Evolutionary conservation across 2,113 vertebrate species (phyloP).

Genomic region (Dasypus novemcinctus): DNA sequence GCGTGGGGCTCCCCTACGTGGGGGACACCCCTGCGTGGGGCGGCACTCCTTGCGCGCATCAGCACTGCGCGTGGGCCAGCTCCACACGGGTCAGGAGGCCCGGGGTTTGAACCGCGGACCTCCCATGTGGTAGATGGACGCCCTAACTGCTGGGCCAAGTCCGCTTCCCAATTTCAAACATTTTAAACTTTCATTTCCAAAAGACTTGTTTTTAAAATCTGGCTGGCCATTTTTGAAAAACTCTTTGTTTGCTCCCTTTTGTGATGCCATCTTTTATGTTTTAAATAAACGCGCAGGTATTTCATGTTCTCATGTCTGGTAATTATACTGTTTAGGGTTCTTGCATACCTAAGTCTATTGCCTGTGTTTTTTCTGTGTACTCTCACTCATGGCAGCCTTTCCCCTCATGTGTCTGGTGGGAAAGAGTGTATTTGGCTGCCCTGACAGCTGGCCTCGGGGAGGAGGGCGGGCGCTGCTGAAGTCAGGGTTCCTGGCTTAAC

Average conservation of each 20-base stretch:
- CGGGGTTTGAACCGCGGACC: too few species aligned
- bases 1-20: too few species aligned
- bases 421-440: neutral
- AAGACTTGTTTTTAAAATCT: neutral
- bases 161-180: too few species aligned
- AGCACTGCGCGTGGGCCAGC: too few species aligned
- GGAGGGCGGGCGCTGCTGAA: neutral
- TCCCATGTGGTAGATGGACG: too few species aligned
- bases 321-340: neutral
- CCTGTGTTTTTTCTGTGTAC: too few species aligned
- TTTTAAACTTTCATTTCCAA: neutral
- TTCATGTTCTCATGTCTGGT: too few species aligned
- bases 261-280: neutral
- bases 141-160: too few species aligned
- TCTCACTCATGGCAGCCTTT: neutral
- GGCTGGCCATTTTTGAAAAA: neutral
- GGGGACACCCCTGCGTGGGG: too few species aligned
- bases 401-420: neutral
- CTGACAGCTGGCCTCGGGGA: neutral
- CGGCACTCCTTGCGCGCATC: too few species aligned
- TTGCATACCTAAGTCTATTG: neutral
- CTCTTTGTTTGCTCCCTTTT: neutral
- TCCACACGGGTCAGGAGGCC: too few species aligned
- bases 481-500: neutral
- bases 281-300: neutral